phyloP scores from a whole-genome alignment of 23 tunicate species.

The Aplidium turbinatum region DNA sequence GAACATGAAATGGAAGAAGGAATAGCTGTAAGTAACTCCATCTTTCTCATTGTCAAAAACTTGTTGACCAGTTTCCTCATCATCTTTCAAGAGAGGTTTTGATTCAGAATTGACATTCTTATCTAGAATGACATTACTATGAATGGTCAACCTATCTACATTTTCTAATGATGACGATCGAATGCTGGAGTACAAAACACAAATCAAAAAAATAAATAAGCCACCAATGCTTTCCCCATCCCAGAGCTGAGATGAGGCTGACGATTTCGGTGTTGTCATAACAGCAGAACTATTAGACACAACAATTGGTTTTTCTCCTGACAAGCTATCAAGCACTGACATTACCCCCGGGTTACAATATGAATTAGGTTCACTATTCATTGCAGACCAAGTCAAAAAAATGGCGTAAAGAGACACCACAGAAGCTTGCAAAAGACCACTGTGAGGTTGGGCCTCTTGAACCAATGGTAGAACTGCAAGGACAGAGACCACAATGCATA shows the following conservation, averaged over 20 bases:
- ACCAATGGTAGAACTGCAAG: constrained; percentile 76
- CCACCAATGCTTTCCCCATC: constrained; percentile 80
- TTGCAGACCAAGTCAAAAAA: constrained; percentile 95
- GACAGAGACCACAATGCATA: constrained; percentile 72
- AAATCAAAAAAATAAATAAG: constrained; percentile 75
- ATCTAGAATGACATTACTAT: constrained; percentile 45
- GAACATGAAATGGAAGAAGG: constrained; percentile 95
- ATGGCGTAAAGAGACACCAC: constrained; percentile 78
- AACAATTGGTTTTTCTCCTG: constrained; percentile 25
- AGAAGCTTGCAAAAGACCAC: constrained; percentile 88
- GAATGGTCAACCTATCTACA: constrained; percentile 71
- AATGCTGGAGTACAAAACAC: constrained; percentile 74
- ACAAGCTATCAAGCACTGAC: neutral
- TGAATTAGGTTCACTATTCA: constrained; percentile 75
- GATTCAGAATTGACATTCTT: constrained; percentile 28
- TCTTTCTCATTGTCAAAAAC: constrained; percentile 88
- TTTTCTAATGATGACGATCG: constrained; percentile 52
- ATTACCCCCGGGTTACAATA: constrained; percentile 80
- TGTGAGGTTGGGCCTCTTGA: constrained; percentile 84
- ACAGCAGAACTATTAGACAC: neutral
- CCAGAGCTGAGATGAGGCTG: constrained; percentile 39
- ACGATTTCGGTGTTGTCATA: constrained; percentile 14
- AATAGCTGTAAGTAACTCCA: constrained; percentile 81
- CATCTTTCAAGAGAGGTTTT: constrained; percentile 11
- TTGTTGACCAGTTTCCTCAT: constrained; percentile 37